Conservation (phyloP, 2,797 vertebrate species). For the Poeciliopsis infans region DNA sequence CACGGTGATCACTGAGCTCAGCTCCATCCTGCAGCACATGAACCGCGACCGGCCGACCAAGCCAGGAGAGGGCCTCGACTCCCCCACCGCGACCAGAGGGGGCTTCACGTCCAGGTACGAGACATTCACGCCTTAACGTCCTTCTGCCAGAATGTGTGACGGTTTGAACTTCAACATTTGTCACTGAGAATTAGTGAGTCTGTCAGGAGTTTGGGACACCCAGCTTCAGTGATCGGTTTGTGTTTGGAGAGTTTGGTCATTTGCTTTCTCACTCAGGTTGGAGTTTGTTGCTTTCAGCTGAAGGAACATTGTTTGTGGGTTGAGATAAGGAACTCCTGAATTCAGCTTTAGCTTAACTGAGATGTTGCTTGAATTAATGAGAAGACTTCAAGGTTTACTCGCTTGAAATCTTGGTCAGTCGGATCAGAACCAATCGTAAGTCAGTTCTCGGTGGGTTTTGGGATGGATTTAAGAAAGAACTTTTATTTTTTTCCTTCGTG, state of each 20-base stretch:
- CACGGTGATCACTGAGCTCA: constrained; percentile 95
- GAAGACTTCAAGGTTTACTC: background rate
- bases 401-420: background rate
- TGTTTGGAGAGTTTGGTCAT: background rate
- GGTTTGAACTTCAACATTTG: background rate
- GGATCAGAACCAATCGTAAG: background rate
- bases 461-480: background rate
- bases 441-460: background rate
- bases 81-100: constrained; percentile 85
- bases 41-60: constrained; percentile 90
- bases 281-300: background rate
- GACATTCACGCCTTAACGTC: constrained; percentile 32
- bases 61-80: constrained; percentile 88
- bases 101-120: constrained; percentile 91
- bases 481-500: background rate
- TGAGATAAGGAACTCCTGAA: background rate
- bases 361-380: background rate
- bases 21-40: constrained; percentile 97
- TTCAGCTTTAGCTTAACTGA: background rate
- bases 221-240: background rate
- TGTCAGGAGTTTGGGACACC: background rate
- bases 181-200: too few relatives aligned
- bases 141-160: background rate
- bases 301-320: background rate
- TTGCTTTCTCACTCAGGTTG: background rate